Conservation (phyloP, 2,888 invertebrate genomes). For the Minunthozetes semirufus region DNA sequence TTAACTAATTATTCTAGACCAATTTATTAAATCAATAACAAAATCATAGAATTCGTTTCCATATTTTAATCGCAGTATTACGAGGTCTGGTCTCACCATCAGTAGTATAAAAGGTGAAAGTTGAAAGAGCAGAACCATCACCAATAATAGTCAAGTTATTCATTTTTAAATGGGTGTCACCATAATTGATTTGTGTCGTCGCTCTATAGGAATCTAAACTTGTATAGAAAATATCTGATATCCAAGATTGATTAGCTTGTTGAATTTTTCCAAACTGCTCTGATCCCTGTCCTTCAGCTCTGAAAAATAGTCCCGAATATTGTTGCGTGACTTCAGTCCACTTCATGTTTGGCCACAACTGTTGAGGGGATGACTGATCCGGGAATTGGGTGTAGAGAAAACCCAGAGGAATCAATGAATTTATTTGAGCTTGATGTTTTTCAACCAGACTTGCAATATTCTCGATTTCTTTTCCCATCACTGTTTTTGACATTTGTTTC, state of each 20-base stretch:
- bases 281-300: background rate
- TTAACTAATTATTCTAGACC: too few species aligned
- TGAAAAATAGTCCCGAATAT: background rate
- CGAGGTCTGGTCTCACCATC: background rate
- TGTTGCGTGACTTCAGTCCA: background rate
- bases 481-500: too few species aligned
- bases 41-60: too few species aligned
- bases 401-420: background rate
- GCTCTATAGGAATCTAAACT: too few species aligned
- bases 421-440: too few species aligned
- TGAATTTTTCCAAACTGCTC: background rate
- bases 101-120: background rate
- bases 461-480: too few species aligned
- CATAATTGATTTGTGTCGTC: background rate
- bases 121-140: background rate
- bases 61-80: background rate
- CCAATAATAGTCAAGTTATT: too few species aligned
- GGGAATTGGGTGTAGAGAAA: conserved; percentile 12
- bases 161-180: background rate
- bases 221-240: background rate
- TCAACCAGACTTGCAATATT: too few species aligned
- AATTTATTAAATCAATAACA: too few species aligned
- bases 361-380: background rate
- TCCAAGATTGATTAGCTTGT: background rate
- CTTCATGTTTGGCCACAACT: background rate